Evolutionary conservation across 2,888 invertebrate genomes (phyloP).

Genomic region (Pteria penguin): DNA sequence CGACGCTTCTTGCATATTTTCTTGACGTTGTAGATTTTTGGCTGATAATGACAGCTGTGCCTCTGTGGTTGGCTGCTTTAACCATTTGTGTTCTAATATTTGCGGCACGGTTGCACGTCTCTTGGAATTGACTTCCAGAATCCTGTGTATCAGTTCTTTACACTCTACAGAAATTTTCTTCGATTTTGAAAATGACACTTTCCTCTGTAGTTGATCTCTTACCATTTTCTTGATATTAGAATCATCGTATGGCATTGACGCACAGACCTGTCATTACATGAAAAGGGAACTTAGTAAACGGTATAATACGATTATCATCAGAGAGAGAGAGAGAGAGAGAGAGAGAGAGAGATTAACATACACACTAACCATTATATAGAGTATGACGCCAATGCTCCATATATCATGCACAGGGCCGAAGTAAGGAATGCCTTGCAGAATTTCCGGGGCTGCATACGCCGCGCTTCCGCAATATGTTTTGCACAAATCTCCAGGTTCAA

Average conservation of each 20-base stretch:
- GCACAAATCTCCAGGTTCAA: constrained; percentile 73
- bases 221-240: constrained; percentile 89
- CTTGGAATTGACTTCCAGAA: constrained; percentile 92
- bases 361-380: constrained; percentile 86
- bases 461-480: constrained; percentile 83
- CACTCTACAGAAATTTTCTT: constrained; percentile 79
- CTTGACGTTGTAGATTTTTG: background rate
- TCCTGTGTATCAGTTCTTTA: constrained; percentile 88
- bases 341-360: background rate
- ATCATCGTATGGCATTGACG: constrained; percentile 91
- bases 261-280: constrained; percentile 83
- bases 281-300: too few species aligned
- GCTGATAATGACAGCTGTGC: background rate
- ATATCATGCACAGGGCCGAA: constrained; percentile 83
- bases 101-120: constrained; percentile 63
- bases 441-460: constrained; percentile 94
- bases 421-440: constrained; percentile 86
- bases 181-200: constrained; percentile 79
- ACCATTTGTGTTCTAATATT: constrained; percentile 67
- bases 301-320: background rate
- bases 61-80: constrained; percentile 29
- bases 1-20: constrained; percentile 16
- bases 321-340: background rate
- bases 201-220: constrained; percentile 85
- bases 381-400: constrained; percentile 88